These are phyloP conservation scores for Brachypodius melanocephalos DNA, from an alignment of 2,113 vertebrate species.

Conservation along the genomic window DNA sequence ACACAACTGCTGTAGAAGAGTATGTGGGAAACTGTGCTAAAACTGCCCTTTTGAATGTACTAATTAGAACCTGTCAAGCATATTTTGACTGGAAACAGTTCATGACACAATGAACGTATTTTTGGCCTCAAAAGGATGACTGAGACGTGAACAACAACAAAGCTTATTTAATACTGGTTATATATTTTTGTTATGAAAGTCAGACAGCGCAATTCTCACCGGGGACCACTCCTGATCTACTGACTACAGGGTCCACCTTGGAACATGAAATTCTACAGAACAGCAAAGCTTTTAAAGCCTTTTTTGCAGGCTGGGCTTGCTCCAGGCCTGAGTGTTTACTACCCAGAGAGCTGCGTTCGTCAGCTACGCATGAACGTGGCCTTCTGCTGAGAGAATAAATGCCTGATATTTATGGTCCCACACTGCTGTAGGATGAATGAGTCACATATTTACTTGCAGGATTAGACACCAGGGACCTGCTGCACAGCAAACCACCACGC, in stretches of 20 bases:
- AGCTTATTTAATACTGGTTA: background rate
- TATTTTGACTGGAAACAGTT: constrained; percentile 1
- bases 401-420: constrained; percentile 45
- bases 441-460: constrained; percentile 60
- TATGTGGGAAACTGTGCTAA: background rate
- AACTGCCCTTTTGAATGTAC: background rate
- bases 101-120: background rate
- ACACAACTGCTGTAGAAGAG: background rate
- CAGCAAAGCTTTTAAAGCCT: background rate
- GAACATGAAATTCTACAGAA: background rate
- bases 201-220: background rate
- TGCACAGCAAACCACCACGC: background rate
- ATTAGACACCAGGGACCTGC: constrained; percentile 8
- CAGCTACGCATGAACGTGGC: background rate
- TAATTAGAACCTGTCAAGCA: constrained; percentile 15
- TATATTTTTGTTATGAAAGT: background rate
- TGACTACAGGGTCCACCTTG: background rate
- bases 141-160: background rate
- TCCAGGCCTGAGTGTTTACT: background rate
- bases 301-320: background rate
- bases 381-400: background rate
- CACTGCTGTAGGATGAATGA: constrained; percentile 41
- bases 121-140: background rate
- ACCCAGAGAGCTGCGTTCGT: background rate
- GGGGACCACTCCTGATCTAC: background rate